phyloP scores from a whole-genome alignment of 2,113 vertebrate species.

The Zapornia atra region DNA sequence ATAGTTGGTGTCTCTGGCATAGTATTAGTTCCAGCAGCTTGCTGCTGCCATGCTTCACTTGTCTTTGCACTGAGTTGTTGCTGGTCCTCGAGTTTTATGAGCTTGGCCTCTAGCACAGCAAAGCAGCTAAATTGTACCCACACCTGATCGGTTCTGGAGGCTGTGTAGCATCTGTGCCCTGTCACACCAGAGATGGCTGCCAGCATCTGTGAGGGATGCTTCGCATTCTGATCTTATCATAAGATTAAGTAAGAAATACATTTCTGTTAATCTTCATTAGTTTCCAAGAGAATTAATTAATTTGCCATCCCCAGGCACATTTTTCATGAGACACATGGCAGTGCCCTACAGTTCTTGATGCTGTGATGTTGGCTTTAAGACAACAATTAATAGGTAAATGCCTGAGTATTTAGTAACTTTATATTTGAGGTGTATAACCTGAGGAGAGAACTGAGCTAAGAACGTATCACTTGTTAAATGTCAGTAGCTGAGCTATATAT shows the following conservation, averaged over 20 bases:
- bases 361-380: background rate
- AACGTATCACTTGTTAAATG: background rate
- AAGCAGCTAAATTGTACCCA: background rate
- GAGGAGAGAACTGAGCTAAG: background rate
- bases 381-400: background rate
- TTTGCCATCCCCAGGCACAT: background rate
- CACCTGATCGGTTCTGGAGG: background rate
- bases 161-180: background rate
- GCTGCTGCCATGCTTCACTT: background rate
- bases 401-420: background rate
- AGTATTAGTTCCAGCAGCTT: background rate
- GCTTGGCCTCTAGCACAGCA: background rate
- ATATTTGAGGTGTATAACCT: background rate
- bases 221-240: background rate
- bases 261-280: background rate
- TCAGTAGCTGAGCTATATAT: background rate
- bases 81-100: background rate
- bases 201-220: background rate
- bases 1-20: background rate
- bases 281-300: background rate
- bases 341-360: background rate
- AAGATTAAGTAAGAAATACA: background rate
- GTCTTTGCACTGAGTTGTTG: background rate
- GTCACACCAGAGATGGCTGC: background rate
- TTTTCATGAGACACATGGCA: accelerated